phyloP scores from a whole-genome alignment of 2,888 invertebrate genomes.

The Nomada hirtipes region DNA sequence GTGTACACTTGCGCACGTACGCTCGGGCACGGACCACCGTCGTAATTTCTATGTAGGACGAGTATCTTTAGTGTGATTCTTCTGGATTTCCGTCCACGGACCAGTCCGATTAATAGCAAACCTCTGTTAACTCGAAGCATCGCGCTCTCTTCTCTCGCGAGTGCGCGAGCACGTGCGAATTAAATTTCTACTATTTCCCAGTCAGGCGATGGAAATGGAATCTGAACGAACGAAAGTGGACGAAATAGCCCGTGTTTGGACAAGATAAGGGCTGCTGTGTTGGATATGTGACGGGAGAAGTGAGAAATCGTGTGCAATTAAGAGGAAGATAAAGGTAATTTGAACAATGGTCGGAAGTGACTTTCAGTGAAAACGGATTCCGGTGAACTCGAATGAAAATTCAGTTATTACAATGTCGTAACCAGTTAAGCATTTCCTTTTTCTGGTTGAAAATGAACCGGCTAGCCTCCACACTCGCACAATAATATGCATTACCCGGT shows the following conservation, averaged over 20 bases:
- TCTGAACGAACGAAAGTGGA: background rate
- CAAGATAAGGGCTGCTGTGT: no score
- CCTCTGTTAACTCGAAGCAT: constrained; percentile 26
- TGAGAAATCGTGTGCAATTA: background rate
- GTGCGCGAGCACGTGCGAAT: no score
- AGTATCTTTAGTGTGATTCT: constrained; percentile 51
- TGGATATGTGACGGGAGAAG: background rate
- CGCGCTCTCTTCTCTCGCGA: no score
- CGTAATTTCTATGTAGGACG: constrained; percentile 62
- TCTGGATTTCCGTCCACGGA: constrained; percentile 62
- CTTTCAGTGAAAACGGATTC: constrained; percentile 11
- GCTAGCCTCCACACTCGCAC: constrained; percentile 51
- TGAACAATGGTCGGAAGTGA: constrained; percentile 21
- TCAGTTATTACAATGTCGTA: constrained; percentile 48
- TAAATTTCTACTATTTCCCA: no score
- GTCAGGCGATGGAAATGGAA: no score
- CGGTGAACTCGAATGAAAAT: constrained; percentile 29
- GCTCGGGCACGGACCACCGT: constrained; percentile 8
- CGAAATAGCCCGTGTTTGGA: background rate
- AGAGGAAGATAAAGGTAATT: constrained; percentile 1
- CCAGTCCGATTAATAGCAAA: constrained; percentile 38
- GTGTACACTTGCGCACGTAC: constrained; percentile 46
- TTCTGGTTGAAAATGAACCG: constrained; percentile 42
- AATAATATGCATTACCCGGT: constrained; percentile 61
- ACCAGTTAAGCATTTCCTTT: constrained; percentile 58